Base-by-base conservation (phyloP, 2,113 vertebrate species). In the Percopsis transmontana region DNA sequence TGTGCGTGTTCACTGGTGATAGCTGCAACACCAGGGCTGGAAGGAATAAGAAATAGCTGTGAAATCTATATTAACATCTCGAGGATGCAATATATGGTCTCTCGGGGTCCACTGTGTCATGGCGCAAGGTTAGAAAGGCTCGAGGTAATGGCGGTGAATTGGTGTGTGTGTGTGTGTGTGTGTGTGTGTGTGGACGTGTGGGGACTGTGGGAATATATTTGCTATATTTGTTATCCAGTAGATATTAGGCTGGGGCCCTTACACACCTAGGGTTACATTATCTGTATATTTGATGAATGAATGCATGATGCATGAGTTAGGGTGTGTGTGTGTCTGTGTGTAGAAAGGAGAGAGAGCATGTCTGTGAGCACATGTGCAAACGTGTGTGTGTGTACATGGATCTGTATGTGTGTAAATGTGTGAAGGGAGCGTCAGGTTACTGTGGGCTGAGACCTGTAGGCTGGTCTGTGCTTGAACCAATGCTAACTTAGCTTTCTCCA, bases 31-130 rank as follows among this genome's bases (percentile, higher is more conserved):
- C 23, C 0, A 6, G 15, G 19, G 21, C 51, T 69, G 23, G 11
- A 33, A 70, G 23, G 39, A 62, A 69, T 14, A 53, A 24, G 16
- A 75, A 69, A 67, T 57, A 68, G 67, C 12, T 39, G 18, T 56
- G 53, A 67, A 19, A 16, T 52, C 18, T 52, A n/a, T 50, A 60
- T 33, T 38, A 24, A 24, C 54, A 11, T 16, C 38, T 20, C 4
- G 8, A 74, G 38, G 66, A 70, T 77, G 57, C 44, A 69, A 56
- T 77, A 57, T 53, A 44, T 66, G 11, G 10, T 44, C 38, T 54
- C 64, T 23, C 45, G 16, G 11, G 47, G 62, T 23, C 77, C n/a
- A 45, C 47, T 21, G 2, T 12, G 70, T n/a, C 62, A 77, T 55
- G 41, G 21, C 62, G 38, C 60, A 42, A 8, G 18, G 13, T 16